Evolutionary conservation across 2,797 vertebrate species (phyloP).

Genomic region (Rhinoraja longicauda): DNA sequence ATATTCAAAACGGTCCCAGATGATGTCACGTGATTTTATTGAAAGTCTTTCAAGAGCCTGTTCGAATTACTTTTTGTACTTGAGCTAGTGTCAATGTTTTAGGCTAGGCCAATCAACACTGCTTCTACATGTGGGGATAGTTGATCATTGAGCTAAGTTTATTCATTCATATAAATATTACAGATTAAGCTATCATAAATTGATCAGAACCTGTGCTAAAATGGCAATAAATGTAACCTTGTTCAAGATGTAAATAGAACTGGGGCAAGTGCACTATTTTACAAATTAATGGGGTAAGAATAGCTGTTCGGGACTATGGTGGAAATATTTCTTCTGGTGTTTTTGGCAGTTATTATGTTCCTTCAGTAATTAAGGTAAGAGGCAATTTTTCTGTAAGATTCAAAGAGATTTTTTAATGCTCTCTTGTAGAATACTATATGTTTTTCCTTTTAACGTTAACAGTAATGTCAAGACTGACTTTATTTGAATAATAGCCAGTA

Average conservation of each 20-base stretch:
- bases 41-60: neutral
- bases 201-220: neutral
- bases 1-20: neutral
- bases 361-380: neutral
- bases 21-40: neutral
- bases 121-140: neutral
- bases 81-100: neutral
- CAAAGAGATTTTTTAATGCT: neutral
- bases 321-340: neutral
- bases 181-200: neutral
- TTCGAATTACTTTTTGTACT: neutral
- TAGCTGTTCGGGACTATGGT: neutral
- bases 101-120: neutral
- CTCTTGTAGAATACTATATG: neutral
- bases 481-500: neutral
- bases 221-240: neutral
- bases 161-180: neutral
- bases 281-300: neutral
- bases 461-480: neutral
- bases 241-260: neutral
- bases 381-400: neutral
- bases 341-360: neutral
- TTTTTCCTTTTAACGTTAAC: neutral
- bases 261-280: neutral
- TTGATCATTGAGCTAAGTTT: neutral